Percentiles rank a stretch among this genome's conserved stretches.
These are phyloP conservation scores for Mandrillus leucophaeus DNA, from an alignment of 2,113 vertebrate species.

Conservation along the genomic window DNA sequence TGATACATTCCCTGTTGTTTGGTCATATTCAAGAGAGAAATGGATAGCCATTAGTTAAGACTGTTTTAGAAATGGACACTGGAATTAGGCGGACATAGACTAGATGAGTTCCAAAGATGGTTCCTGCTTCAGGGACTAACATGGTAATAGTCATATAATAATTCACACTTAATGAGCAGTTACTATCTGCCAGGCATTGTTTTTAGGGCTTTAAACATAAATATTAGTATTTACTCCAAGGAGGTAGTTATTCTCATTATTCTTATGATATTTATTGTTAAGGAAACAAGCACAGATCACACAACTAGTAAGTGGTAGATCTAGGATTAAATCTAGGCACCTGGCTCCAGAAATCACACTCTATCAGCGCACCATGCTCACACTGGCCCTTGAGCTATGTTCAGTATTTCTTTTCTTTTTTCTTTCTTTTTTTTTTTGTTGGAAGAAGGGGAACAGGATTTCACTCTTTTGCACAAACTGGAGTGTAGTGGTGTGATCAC, in stretches of 20 bases:
- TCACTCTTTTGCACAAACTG: too few species aligned
- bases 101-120: neutral
- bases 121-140: neutral
- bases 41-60: neutral
- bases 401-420: too few species aligned
- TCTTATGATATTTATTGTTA: neutral
- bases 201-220: neutral
- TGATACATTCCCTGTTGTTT: neutral
- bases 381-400: neutral
- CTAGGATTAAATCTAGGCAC: neutral
- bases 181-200: neutral
- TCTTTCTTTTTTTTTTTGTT: too few species aligned
- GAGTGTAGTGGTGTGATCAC: too few species aligned
- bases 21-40: neutral
- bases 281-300: neutral
- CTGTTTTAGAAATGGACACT: neutral
- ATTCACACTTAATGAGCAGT: constrained; percentile 8
- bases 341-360: neutral
- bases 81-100: neutral
- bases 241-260: neutral
- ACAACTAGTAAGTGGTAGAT: neutral
- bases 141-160: neutral
- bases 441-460: too few species aligned
- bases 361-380: neutral
- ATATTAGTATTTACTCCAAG: neutral